phyloP scores from a whole-genome alignment of 2,888 invertebrate genomes.

The Osmoderma eremita region DNA sequence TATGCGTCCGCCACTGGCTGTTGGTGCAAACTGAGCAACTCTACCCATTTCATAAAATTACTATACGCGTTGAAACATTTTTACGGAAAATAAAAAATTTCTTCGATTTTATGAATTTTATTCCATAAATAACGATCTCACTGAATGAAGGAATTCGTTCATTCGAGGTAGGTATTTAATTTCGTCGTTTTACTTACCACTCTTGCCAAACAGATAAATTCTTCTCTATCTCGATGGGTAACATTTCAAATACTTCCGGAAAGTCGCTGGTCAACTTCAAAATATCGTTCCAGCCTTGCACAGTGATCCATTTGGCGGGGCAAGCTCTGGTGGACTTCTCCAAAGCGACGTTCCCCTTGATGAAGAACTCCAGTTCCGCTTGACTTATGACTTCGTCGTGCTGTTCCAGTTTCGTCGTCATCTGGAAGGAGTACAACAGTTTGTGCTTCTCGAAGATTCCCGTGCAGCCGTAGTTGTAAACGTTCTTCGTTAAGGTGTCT shows the following conservation, averaged over 20 bases:
- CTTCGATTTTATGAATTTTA: too few relatives aligned
- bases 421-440: conserved; percentile 90
- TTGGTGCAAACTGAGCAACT: too few relatives aligned
- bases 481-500: conserved; percentile 84
- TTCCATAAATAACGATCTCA: too few relatives aligned
- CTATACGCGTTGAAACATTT: too few relatives aligned
- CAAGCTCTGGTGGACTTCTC: conserved; percentile 75
- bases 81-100: too few relatives aligned
- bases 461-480: conserved; percentile 92
- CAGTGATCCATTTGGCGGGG: conserved; percentile 66
- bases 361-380: conserved; percentile 86
- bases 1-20: too few relatives aligned
- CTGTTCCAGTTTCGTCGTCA: conserved; percentile 84
- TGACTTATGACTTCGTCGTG: conserved; percentile 73
- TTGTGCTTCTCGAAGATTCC: conserved; percentile 94
- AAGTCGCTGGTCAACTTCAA: conserved; percentile 78
- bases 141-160: too few relatives aligned
- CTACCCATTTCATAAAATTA: too few relatives aligned
- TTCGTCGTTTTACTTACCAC: conserved; percentile 68
- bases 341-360: conserved; percentile 82
- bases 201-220: conserved; percentile 72
- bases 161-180: too few relatives aligned
- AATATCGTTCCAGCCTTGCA: conserved; percentile 84
- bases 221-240: conserved; percentile 73
- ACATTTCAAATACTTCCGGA: conserved; percentile 70